These are phyloP conservation scores for Teleogryllus oceanicus DNA, from an alignment of 2,888 invertebrate species.

Conservation along the genomic window DNA sequence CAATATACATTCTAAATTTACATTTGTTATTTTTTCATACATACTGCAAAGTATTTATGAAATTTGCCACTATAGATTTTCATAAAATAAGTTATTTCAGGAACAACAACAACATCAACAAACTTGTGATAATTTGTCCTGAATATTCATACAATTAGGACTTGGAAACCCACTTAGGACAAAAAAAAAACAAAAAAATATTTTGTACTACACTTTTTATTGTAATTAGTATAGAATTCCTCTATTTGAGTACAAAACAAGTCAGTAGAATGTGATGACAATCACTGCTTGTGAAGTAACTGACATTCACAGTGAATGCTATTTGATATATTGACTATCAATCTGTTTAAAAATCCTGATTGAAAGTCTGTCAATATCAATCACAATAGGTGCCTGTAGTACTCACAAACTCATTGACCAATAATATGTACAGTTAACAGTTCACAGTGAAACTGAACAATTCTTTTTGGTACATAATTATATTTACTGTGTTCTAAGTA, in stretches of 20 bases:
- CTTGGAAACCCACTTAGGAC: no score
- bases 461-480: not conserved
- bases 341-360: not conserved
- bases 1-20: no score
- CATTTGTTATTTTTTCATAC: no score
- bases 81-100: no score
- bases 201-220: conserved; percentile 3
- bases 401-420: not conserved
- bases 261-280: not conserved
- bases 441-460: not conserved
- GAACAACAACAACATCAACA: no score
- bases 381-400: not conserved
- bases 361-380: not conserved
- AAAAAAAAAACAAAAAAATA: no score
- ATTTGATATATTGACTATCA: not conserved
- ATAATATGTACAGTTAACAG: not conserved
- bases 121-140: no score
- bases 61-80: no score
- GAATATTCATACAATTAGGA: no score
- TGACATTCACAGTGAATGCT: not conserved
- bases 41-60: no score
- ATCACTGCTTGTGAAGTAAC: not conserved
- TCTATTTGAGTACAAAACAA: conserved; percentile 7
- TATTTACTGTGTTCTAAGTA: not conserved
- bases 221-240: conserved; percentile 18